phyloP scores from a whole-genome alignment of 2,888 invertebrate species.

The Dascillus cervinus region DNA sequence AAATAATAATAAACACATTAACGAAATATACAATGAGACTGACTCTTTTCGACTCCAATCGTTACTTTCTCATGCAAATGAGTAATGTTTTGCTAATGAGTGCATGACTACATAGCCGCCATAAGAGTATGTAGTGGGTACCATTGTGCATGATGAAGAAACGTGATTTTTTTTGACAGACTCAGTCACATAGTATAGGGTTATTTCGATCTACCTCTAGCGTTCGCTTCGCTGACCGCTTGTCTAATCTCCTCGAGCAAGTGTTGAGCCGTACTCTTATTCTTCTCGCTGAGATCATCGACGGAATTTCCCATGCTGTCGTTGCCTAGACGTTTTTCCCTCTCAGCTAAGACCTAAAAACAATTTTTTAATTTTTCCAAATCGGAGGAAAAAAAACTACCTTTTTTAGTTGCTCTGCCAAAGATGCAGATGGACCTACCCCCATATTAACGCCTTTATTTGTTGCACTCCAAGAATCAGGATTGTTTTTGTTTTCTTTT shows the following conservation, averaged over 20 bases:
- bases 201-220: conserved; percentile 78
- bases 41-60: conserved; percentile 1
- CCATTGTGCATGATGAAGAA: too few relatives aligned
- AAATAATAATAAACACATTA: conserved; percentile 12
- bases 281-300: conserved; percentile 53
- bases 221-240: conserved; percentile 82
- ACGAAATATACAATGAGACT: conserved; percentile 4
- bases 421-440: conserved; percentile 65
- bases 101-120: too few relatives aligned
- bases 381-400: too few relatives aligned
- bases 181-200: too few relatives aligned
- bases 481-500: conserved; percentile 38
- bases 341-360: conserved; percentile 60
- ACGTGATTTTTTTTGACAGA: too few relatives aligned
- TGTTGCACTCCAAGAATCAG: conserved; percentile 37
- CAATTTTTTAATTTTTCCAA: conserved; percentile 1
- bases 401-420: conserved; percentile 81
- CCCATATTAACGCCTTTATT: conserved; percentile 36
- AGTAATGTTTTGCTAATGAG: too few relatives aligned
- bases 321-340: conserved; percentile 62
- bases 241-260: conserved; percentile 81
- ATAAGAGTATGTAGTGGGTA: too few relatives aligned
- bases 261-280: conserved; percentile 65
- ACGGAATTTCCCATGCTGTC: conserved; percentile 49
- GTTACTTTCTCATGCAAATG: not conserved